Percentiles rank a stretch among this genome's conserved stretches.
Evolutionary conservation across 2,888 invertebrate genomes (phyloP).

Genomic region (Craniophora ligustri): DNA sequence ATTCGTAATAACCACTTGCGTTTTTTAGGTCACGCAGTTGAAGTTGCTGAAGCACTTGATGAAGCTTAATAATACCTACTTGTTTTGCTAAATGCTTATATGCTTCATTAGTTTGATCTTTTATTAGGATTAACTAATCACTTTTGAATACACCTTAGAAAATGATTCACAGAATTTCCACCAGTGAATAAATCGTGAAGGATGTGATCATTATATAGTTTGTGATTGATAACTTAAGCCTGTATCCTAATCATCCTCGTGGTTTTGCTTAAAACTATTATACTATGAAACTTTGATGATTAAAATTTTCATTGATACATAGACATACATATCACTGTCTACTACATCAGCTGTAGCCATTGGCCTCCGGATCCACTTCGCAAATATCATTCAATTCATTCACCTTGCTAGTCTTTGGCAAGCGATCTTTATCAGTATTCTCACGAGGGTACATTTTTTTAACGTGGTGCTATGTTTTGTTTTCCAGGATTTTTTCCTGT

Average conservation of each 20-base stretch:
- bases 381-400: conserved; percentile 18
- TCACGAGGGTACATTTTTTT: conserved; percentile 14
- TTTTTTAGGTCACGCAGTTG: conserved; percentile 65
- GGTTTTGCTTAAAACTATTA: not conserved
- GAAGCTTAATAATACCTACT: too few species aligned
- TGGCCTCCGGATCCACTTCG: conserved; percentile 15
- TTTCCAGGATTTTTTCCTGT: too few species aligned
- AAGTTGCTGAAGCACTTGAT: not conserved
- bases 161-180: too few species aligned
- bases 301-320: too few species aligned
- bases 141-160: too few species aligned
- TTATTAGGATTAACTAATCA: too few species aligned
- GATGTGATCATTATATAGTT: too few species aligned
- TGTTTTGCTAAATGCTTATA: too few species aligned
- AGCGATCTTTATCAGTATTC: conserved; percentile 33
- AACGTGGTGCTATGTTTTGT: conserved; percentile 17
- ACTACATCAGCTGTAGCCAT: not conserved
- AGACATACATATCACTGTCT: too few species aligned
- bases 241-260: not conserved
- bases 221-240: not conserved
- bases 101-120: too few species aligned
- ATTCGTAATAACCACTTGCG: conserved; percentile 65
- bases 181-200: too few species aligned
- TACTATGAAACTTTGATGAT: too few species aligned
- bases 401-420: conserved; percentile 32